Evolutionary conservation across 1,140 invertebrate genomes (phyloP).

Genomic region (Oryzaephilus surinamensis): DNA sequence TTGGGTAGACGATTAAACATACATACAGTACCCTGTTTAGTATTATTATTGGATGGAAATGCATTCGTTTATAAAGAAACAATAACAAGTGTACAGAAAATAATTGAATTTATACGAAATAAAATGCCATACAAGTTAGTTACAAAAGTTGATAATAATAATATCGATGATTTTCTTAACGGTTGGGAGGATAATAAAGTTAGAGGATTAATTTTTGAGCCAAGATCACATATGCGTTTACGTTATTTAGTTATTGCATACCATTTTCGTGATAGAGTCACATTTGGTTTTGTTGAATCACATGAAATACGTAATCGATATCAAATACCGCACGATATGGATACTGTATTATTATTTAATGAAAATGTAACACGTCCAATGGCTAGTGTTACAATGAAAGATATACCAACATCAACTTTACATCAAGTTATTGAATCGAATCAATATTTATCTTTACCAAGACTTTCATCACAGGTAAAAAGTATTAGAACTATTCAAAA

Average conservation of each 20-base stretch:
- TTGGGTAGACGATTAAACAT: conserved; percentile 69
- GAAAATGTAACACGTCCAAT: conserved; percentile 72
- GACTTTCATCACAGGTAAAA: conserved; percentile 89
- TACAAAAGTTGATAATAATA: conserved; percentile 56
- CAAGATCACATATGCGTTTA: conserved; percentile 60
- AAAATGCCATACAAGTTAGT: conserved; percentile 76
- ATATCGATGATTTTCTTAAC: conserved; percentile 66
- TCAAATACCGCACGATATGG: conserved; percentile 64
- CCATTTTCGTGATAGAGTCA: conserved; percentile 70
- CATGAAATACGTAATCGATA: conserved; percentile 53
- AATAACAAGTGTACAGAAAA: conserved; percentile 62
- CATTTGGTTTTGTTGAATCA: conserved; percentile 71
- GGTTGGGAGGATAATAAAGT: conserved; percentile 89
- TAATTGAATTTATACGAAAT: conserved; percentile 75
- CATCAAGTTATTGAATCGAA: conserved; percentile 81
- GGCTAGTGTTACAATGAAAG: conserved; percentile 78
- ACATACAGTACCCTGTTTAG: conserved; percentile 66
- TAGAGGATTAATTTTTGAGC: conserved; percentile 79
- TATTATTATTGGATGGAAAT: conserved; percentile 71
- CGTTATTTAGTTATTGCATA: conserved; percentile 84
- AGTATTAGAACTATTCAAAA: too few species aligned
- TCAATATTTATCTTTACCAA: conserved; percentile 77
- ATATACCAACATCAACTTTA: conserved; percentile 77
- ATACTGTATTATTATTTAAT: conserved; percentile 84
- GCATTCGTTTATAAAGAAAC: conserved; percentile 70